Conservation (phyloP, 1,140 invertebrate species). For the Ceratosolen solmsi region DNA sequence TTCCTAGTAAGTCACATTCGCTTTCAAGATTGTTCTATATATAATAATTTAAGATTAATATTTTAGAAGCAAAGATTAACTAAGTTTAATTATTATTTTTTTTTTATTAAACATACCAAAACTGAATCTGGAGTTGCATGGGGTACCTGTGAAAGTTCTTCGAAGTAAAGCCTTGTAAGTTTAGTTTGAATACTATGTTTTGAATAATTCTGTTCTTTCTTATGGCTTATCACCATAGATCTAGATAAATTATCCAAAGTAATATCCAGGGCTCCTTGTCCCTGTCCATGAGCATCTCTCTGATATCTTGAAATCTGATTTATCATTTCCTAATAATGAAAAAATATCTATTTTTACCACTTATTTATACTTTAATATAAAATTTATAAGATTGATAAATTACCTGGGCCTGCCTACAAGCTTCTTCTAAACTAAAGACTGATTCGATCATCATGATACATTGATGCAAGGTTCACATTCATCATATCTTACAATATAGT, state of each 20-base stretch:
- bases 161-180: constrained; percentile 71
- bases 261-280: constrained; percentile 58
- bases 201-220: constrained; percentile 66
- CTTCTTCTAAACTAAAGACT: constrained; percentile 68
- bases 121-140: constrained; percentile 71
- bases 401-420: constrained; percentile 71
- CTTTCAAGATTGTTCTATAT: constrained; percentile 79
- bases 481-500: constrained; percentile 67
- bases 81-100: background rate
- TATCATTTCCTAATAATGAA: constrained; percentile 65
- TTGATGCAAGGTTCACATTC: constrained; percentile 52
- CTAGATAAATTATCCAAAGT: constrained; percentile 59
- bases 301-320: constrained; percentile 65
- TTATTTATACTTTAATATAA: constrained; percentile 5
- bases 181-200: constrained; percentile 70
- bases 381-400: constrained; percentile 19
- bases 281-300: constrained; percentile 60
- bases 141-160: constrained; percentile 69
- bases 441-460: constrained; percentile 67
- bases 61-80: constrained; percentile 11
- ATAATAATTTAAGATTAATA: background rate
- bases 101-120: constrained; percentile 60
- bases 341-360: constrained; percentile 9
- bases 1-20: constrained; percentile 87
- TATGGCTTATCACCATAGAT: constrained; percentile 54